Base-by-base conservation (phyloP, 2,888 invertebrate species). In the Trachelus stipa region DNA sequence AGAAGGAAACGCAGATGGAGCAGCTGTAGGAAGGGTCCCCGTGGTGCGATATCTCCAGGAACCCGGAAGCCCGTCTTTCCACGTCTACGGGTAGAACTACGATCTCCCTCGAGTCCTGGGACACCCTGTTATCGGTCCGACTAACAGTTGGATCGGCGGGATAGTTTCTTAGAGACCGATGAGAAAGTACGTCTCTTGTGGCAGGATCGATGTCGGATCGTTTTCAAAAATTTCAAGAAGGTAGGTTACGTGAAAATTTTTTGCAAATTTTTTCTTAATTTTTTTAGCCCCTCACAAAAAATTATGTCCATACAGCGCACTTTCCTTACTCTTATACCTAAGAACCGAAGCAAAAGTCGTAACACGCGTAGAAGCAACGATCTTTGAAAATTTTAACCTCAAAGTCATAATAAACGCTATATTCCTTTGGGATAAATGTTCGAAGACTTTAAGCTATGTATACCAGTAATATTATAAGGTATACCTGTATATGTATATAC, bases 1-100 rank as follows among this genome's bases (percentile, higher is more conserved):
- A n/a, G 76, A 68, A 68, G 56, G 34, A 68, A 68, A 73, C 71
- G 74, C 73, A 73, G 73, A 69, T 78, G 75, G 34, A 34, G 12
- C 34, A 76, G 73, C 30, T 71, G 34, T 34, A 77, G 68, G 35
- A 9, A 74, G 73, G 74, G 77, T 79, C 79, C 78, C 81, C 77
- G 71, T 69, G 79, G 81, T 78, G 77, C 79, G 80, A 79, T 81
- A 82, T 81, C 78, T 81, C 77, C 76, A 77, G 75, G 73, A 81
- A 76, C 79, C 40, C 74, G 79, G 79, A 74, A 81, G 79, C 79
- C 78, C 79, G 76, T 77, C 79, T 79, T 77, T 77, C 33, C 74
- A 75, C 73, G 77, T 76, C 78, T 56, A 31, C 76, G 68, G 31
- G 34, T 40, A 77, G 77, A 77, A 69, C 74, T 77, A 77, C 75